Conservation (phyloP, 2,797 vertebrate species). For the Tenualosa ilisha region DNA sequence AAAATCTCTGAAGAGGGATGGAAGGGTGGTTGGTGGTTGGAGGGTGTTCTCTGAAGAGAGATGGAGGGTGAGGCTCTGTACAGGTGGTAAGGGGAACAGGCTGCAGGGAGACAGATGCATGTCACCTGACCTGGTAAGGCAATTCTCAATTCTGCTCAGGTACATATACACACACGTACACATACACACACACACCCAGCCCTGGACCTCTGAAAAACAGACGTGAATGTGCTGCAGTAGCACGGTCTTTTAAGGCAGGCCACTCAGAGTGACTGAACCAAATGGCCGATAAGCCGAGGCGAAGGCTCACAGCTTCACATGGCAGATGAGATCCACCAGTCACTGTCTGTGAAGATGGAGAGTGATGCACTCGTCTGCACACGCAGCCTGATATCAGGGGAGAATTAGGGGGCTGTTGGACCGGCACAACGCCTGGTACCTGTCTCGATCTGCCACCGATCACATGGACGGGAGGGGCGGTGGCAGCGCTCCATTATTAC, state of each 20-base stretch:
- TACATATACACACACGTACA: conserved; percentile 5
- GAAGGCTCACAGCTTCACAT: not conserved
- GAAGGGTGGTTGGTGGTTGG: conserved; percentile 22
- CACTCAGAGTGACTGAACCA: not conserved
- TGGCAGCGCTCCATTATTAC: not conserved
- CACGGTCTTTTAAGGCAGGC: not conserved
- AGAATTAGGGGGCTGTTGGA: not conserved
- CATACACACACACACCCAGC: too few species aligned
- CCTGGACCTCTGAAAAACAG: too few species aligned
- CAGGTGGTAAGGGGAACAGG: conserved; percentile 48
- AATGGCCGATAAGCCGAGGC: not conserved
- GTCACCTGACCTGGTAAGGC: conserved; percentile 33
- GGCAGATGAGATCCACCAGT: not conserved
- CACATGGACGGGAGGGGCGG: not conserved
- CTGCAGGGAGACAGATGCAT: conserved; percentile 40
- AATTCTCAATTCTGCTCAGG: conserved; percentile 36
- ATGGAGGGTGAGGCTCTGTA: conserved; percentile 29
- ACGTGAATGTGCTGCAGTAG: not conserved
- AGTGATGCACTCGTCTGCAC: not conserved
- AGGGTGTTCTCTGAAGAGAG: conserved; percentile 27
- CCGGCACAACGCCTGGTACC: not conserved
- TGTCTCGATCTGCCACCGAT: not conserved
- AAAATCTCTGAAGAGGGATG: conserved; percentile 42
- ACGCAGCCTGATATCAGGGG: not conserved
- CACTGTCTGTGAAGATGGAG: not conserved